phyloP scores from a whole-genome alignment of 2,797 vertebrate species.

The Lacerta agilis region DNA sequence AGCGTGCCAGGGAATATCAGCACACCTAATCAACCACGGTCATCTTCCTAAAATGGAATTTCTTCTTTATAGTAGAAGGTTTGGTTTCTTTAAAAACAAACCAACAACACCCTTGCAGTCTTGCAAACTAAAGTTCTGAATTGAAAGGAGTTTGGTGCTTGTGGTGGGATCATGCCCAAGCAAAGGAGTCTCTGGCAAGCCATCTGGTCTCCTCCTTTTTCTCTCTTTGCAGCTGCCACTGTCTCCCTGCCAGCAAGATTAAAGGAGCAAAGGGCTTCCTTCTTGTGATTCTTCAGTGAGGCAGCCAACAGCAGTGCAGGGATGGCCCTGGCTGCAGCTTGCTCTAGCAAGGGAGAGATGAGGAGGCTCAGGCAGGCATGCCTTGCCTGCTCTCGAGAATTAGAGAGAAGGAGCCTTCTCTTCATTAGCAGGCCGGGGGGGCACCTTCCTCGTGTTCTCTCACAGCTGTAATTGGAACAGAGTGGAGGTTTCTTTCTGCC shows the following conservation, averaged over 20 bases:
- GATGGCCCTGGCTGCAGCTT: slow-evolving; percentile 15
- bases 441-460: background rate
- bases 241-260: background rate
- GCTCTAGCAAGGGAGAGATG: fast-evolving
- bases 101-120: slow-evolving; percentile 4
- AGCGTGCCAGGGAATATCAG: background rate
- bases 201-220: background rate
- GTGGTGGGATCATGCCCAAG: background rate
- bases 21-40: slow-evolving; percentile 10
- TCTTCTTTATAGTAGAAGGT: background rate
- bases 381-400: background rate
- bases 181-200: background rate
- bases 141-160: background rate
- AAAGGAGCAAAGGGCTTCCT: slow-evolving; percentile 27
- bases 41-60: slow-evolving; percentile 29
- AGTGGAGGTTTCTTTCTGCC: background rate
- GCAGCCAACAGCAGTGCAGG: slow-evolving; percentile 36
- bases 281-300: slow-evolving; percentile 24
- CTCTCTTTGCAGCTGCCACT: slow-evolving; percentile 9
- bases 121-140: background rate
- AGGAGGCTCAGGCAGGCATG: background rate
- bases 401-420: slow-evolving; percentile 11
- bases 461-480: background rate
- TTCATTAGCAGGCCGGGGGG: background rate
- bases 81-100: background rate